Evolutionary conservation across 2,888 invertebrate genomes (phyloP), one percentile per base, ranked within the genome.

Genomic region (Oxycera nigricornis): DNA sequence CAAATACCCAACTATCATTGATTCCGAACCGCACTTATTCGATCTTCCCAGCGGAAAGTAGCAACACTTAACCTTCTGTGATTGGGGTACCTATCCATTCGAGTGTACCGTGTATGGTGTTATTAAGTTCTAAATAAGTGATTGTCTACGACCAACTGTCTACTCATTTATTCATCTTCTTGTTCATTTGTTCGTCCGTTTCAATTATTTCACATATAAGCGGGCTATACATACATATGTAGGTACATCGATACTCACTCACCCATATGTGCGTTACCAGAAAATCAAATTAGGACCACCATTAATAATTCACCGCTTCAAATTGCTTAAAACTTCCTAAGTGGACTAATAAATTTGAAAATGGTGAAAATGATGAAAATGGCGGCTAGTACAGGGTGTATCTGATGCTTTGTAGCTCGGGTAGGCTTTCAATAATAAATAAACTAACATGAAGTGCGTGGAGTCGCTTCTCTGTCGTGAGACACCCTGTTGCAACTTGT

Each of bases 301-400:
- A 30, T 68, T 50, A 68, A 68, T 68, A 68, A 68, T 68, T 68
- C 68, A 68, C 50, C 30, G 68, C 68, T 68, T 68, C 68, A 14
- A 68, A 68, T 68, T 50, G 50, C 17, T 41, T 20, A n/a, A 67
- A 41, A 67, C 46, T 39, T 41, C 46, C 46, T 46, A 68, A 68
- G 52, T 68, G 28, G 68, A 17, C n/a, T 68, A 68, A 50, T 68
- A 68, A 68, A 68, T 28, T 52, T 41, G 68, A 68, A 52, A n/a
- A n/a, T n/a, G n/a, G n/a, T n/a, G n/a, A n/a, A n/a, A n/a, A 17
- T 20, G 7, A 39, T 9, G 20, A 20, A 35, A 20, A 55, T 55
- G 55, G 55, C 20, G 26, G 4, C 4, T 4, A 4, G 2, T n/a
- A 62, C 62, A 62, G 62, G 62, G 62, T 62, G 62, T 9, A 6